Evolutionary conservation across 2,888 invertebrate species (phyloP).

Genomic region (Latrodectus hesperus): DNA sequence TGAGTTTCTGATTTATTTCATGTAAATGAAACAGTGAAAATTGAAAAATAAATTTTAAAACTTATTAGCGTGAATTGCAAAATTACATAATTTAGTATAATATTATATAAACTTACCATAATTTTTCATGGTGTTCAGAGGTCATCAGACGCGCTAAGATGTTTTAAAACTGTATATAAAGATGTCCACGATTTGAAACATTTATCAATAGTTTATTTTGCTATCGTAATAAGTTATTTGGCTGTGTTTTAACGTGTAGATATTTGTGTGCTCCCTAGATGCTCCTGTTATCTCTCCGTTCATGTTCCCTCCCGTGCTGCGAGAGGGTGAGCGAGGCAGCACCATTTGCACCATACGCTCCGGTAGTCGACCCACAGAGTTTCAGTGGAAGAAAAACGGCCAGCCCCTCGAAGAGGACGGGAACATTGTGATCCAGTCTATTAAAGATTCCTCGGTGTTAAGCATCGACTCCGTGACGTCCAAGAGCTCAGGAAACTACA

Average conservation of each 20-base stretch:
- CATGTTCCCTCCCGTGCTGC: slow-evolving; percentile 33
- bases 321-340: slow-evolving; percentile 69
- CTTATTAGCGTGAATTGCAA: neutral
- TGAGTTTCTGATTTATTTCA: too few relatives aligned
- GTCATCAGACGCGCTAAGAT: too few relatives aligned
- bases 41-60: neutral
- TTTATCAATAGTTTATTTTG: too few relatives aligned
- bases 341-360: slow-evolving; percentile 67
- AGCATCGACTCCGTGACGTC: slow-evolving; percentile 47
- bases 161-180: too few relatives aligned
- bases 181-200: too few relatives aligned
- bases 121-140: neutral
- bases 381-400: slow-evolving; percentile 69
- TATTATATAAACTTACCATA: neutral
- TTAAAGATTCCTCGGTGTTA: slow-evolving; percentile 48
- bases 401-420: neutral
- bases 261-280: slow-evolving; percentile 3
- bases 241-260: too few relatives aligned
- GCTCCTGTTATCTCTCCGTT: slow-evolving; percentile 41
- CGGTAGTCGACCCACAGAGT: slow-evolving; percentile 69
- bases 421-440: slow-evolving; percentile 26
- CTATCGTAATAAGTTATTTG: too few relatives aligned
- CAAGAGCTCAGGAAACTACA: slow-evolving; percentile 65
- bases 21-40: too few relatives aligned
- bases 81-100: neutral